Conservation (phyloP, 1,140 invertebrate genomes). For the Plodia interpunctella region DNA sequence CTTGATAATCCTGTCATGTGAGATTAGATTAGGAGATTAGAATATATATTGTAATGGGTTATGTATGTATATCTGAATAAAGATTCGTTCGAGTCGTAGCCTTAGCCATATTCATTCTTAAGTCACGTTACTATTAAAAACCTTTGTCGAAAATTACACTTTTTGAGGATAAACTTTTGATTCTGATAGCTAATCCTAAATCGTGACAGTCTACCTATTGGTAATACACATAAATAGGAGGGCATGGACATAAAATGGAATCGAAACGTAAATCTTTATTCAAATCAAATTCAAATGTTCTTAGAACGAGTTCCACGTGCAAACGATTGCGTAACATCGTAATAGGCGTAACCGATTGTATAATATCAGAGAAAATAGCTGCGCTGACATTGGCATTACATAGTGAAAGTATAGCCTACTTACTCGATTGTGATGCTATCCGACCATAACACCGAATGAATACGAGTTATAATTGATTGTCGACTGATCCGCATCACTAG, state of each 20-base stretch:
- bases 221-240: background rate
- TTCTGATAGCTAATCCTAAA: too few relatives aligned
- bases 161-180: too few relatives aligned
- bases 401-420: constrained; percentile 55
- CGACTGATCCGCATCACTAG: constrained; percentile 13
- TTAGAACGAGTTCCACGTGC: constrained; percentile 28
- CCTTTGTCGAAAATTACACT: too few relatives aligned
- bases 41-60: too few relatives aligned
- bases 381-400: constrained; percentile 60
- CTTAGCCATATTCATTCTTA: too few relatives aligned
- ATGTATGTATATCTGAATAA: too few relatives aligned
- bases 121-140: too few relatives aligned
- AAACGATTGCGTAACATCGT: constrained; percentile 27
- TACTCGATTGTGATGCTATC: constrained; percentile 13
- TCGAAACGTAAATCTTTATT: background rate
- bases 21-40: too few relatives aligned
- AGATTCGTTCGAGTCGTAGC: too few relatives aligned
- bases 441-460: constrained; percentile 6
- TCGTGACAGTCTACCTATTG: too few relatives aligned
- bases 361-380: constrained; percentile 53
- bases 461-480: constrained; percentile 17
- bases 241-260: background rate
- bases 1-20: background rate
- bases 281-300: constrained; percentile 2
- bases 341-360: constrained; percentile 47